Evolutionary conservation across 1,140 invertebrate species (phyloP).

Genomic region (Drosophila albomicans): DNA sequence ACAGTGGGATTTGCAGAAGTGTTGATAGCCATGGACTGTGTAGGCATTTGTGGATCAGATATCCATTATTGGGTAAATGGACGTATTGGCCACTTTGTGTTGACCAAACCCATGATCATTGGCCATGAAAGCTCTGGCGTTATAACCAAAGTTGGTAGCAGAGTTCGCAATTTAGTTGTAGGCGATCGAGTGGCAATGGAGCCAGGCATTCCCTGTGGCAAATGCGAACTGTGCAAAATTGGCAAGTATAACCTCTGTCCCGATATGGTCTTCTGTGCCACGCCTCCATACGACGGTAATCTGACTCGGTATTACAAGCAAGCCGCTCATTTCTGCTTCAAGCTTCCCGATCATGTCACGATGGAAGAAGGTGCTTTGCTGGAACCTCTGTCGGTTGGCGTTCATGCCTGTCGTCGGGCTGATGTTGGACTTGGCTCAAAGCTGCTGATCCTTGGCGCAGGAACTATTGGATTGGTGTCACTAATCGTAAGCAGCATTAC

Average conservation of each 20-base stretch:
- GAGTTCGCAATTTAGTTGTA: constrained; percentile 91
- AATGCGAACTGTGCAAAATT: constrained; percentile 93
- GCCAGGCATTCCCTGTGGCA: constrained; percentile 94
- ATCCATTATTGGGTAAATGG: constrained; percentile 95
- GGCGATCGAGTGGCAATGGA: constrained; percentile 97
- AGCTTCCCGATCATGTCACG: constrained; percentile 95
- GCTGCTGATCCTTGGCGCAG: constrained; percentile 95
- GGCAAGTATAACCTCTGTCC: constrained; percentile 96
- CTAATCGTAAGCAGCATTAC: constrained; percentile 86
- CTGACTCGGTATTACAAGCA: constrained; percentile 94
- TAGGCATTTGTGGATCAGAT: constrained; percentile 98
- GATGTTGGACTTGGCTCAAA: constrained; percentile 89
- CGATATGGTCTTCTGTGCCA: constrained; percentile 95
- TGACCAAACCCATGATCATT: constrained; percentile 94
- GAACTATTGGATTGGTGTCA: constrained; percentile 95
- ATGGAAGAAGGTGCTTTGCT: constrained; percentile 97
- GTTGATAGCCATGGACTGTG: constrained; percentile 93
- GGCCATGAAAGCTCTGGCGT: constrained; percentile 94
- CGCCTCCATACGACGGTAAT: constrained; percentile 95
- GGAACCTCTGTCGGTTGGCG: constrained; percentile 96
- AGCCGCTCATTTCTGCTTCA: constrained; percentile 96
- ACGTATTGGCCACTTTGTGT: constrained; percentile 92
- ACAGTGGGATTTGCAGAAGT: constrained; percentile 87
- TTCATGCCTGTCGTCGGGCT: constrained; percentile 95
- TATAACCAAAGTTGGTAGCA: constrained; percentile 88